These are phyloP conservation scores for Neocloeon triangulifer DNA, from an alignment of 1,140 invertebrate genomes.

Conservation along the genomic window DNA sequence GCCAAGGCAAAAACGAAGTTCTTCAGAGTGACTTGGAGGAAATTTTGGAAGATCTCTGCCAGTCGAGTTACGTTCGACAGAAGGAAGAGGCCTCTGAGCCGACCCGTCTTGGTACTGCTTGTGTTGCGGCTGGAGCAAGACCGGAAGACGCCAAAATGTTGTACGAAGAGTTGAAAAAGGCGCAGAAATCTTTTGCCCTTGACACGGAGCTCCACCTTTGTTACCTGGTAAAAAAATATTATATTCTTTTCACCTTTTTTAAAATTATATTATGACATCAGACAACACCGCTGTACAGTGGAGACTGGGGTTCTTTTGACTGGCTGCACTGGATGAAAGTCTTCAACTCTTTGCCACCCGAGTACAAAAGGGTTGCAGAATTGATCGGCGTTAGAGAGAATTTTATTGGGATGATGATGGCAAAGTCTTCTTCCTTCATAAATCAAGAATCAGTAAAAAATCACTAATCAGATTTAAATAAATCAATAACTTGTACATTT, in stretches of 20 bases:
- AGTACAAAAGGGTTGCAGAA: slow-evolving; percentile 65
- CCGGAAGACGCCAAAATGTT: slow-evolving; percentile 75
- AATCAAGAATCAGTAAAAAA: slow-evolving; percentile 20
- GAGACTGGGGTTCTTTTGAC: too few species aligned
- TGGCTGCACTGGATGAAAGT: slow-evolving; percentile 13
- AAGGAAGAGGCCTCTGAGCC: slow-evolving; percentile 36
- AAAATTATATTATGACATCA: slow-evolving; percentile 1
- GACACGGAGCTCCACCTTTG: slow-evolving; percentile 89
- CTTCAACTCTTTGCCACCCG: slow-evolving; percentile 60
- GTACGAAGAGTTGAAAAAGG: slow-evolving; percentile 76
- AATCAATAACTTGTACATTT: not conserved
- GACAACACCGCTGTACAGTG: too few species aligned
- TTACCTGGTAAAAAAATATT: slow-evolving; percentile 42
- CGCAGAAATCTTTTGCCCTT: slow-evolving; percentile 70
- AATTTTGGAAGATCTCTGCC: too few species aligned
- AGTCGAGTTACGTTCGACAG: slow-evolving; percentile 9
- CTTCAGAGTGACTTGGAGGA: too few species aligned
- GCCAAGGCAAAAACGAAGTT: too few species aligned
- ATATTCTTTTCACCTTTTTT: slow-evolving; percentile 1
- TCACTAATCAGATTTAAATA: not conserved
- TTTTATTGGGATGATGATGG: slow-evolving; percentile 61
- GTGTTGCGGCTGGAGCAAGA: slow-evolving; percentile 74
- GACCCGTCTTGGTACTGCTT: slow-evolving; percentile 74
- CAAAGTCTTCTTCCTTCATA: slow-evolving; percentile 33
- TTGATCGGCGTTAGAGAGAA: slow-evolving; percentile 77